These are phyloP conservation scores for Xiphias gladius DNA, from an alignment of 2,113 vertebrate species.

Conservation along the genomic window DNA sequence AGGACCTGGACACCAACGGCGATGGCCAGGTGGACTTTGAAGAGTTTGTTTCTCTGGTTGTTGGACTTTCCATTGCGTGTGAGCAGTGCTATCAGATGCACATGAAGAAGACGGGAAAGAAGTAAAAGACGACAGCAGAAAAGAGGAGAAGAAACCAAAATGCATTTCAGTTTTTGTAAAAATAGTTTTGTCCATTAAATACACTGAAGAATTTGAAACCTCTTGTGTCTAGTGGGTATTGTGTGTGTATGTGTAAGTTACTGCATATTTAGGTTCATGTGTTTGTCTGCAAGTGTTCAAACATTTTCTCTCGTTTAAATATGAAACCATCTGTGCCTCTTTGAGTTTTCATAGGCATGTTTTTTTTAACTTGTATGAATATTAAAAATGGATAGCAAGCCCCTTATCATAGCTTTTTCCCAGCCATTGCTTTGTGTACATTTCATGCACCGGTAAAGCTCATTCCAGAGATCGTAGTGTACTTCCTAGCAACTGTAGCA, in stretches of 20 bases:
- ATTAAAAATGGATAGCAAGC: neutral
- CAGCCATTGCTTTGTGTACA: no score
- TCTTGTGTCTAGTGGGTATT: slow-evolving; percentile 23
- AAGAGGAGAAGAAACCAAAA: neutral
- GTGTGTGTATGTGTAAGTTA: neutral
- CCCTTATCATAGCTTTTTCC: neutral
- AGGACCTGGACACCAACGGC: slow-evolving; percentile 90
- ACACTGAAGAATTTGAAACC: slow-evolving; percentile 33
- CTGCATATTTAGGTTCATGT: neutral
- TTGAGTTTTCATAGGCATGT: neutral
- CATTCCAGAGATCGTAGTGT: neutral
- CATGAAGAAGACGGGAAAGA: slow-evolving; percentile 53
- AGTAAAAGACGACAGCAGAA: slow-evolving; percentile 10
- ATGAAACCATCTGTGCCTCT: neutral
- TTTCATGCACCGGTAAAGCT: neutral
- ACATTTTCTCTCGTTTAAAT: neutral
- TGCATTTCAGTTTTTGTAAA: slow-evolving; percentile 62
- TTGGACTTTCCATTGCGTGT: slow-evolving; percentile 93
- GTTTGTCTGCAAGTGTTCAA: neutral
- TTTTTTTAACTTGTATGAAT: neutral
- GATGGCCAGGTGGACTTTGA: slow-evolving; percentile 94
- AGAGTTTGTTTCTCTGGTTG: slow-evolving; percentile 95
- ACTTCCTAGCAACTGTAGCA: neutral
- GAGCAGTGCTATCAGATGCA: slow-evolving; percentile 88
- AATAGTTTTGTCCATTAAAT: slow-evolving; percentile 67